phyloP scores from a whole-genome alignment of 1,140 invertebrate genomes.

The Bombus polaris region DNA sequence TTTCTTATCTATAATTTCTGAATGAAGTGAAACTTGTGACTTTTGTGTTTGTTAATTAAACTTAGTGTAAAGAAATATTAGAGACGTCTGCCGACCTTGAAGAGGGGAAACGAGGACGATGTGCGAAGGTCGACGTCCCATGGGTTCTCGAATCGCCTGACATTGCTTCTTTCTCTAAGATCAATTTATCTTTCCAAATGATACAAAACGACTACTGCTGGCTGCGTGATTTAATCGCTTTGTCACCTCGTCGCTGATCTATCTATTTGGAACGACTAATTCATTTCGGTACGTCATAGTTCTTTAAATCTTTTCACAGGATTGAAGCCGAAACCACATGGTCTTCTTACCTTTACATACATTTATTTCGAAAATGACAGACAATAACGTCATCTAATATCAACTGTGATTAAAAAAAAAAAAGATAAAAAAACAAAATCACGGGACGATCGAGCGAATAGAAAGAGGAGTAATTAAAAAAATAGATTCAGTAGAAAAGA shows the following conservation, averaged over 20 bases:
- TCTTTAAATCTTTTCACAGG: background rate
- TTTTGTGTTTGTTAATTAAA: no score
- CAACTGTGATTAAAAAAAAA: background rate
- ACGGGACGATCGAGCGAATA: slow-evolving; percentile 12
- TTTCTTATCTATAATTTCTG: no score
- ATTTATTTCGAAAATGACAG: slow-evolving; percentile 16
- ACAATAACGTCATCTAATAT: background rate
- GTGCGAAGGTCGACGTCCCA: background rate
- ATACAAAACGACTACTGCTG: background rate
- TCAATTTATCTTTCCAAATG: background rate
- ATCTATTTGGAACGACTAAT: background rate
- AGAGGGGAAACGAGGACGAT: background rate
- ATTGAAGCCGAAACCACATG: background rate
- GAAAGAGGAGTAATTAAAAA: background rate
- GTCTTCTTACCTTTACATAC: background rate
- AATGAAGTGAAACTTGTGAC: no score
- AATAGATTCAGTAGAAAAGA: background rate
- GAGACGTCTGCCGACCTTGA: background rate
- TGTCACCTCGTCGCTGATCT: no score
- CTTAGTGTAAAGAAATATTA: no score
- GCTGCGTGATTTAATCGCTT: background rate
- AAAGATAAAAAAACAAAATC: background rate
- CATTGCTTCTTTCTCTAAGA: background rate
- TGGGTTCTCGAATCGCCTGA: background rate
- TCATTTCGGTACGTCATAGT: background rate